Evolutionary conservation across 2,888 invertebrate genomes (phyloP).

Genomic region (Omphaloscelis lunosa): DNA sequence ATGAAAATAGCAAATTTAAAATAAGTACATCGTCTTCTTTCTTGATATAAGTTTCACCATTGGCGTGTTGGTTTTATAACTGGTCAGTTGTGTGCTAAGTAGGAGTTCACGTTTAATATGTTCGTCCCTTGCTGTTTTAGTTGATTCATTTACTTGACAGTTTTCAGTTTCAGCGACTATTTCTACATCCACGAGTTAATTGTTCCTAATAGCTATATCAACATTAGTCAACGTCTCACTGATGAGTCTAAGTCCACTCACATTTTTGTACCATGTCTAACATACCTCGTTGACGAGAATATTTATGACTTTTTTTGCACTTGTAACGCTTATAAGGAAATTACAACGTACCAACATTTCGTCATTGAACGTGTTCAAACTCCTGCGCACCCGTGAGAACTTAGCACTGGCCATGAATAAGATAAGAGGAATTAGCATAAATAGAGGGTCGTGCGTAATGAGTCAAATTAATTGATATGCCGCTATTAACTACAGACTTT

Average conservation of each 20-base stretch:
- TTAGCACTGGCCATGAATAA: constrained; percentile 61
- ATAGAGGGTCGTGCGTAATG: constrained; percentile 56
- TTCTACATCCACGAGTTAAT: background rate
- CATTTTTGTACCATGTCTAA: background rate
- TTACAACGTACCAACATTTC: constrained; percentile 56
- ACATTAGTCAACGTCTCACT: background rate
- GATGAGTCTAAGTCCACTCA: background rate
- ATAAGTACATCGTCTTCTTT: background rate
- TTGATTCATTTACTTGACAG: background rate
- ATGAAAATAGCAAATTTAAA: too few species aligned
- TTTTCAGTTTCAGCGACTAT: background rate
- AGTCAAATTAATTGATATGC: constrained; percentile 54
- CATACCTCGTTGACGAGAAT: constrained; percentile 3
- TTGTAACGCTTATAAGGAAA: constrained; percentile 65
- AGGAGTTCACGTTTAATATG: background rate
- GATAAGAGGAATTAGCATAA: constrained; percentile 62
- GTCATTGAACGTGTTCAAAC: constrained; percentile 57
- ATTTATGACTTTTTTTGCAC: constrained; percentile 48
- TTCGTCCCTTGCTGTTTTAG: background rate
- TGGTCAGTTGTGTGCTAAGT: background rate
- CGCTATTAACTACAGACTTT: constrained; percentile 1
- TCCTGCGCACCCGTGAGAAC: constrained; percentile 66
- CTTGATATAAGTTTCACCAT: background rate
- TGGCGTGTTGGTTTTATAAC: background rate
- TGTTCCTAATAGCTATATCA: background rate